Evolutionary conservation across 1,140 invertebrate species (phyloP).

Genomic region (Colletes latitarsis): DNA sequence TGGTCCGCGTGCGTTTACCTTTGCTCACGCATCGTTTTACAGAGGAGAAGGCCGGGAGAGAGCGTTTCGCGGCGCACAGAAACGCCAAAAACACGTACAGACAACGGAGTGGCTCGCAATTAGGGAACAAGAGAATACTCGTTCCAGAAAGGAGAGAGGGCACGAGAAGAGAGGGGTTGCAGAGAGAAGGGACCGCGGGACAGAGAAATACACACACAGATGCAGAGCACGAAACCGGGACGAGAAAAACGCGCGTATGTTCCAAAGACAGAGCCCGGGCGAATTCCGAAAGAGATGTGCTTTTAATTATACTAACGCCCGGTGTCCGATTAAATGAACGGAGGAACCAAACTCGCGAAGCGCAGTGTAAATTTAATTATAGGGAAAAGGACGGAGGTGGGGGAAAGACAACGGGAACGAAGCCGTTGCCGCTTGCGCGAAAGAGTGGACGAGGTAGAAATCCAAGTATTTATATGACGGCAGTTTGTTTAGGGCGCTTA

Average conservation of each 20-base stretch:
- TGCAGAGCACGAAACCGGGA: neutral
- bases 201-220: neutral
- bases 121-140: constrained; percentile 54
- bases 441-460: constrained; percentile 64
- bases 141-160: constrained; percentile 13
- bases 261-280: constrained; percentile 40
- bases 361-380: constrained; percentile 78
- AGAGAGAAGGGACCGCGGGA: neutral
- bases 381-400: constrained; percentile 56
- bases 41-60: neutral
- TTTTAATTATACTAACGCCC: constrained; percentile 77
- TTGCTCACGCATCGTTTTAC: constrained; percentile 44
- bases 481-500: constrained; percentile 75
- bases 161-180: neutral
- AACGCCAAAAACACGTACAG: constrained; percentile 52
- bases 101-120: constrained; percentile 50
- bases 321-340: constrained; percentile 78
- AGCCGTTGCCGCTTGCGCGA: constrained; percentile 38
- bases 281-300: constrained; percentile 76
- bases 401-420: constrained; percentile 37
- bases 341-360: constrained; percentile 69
- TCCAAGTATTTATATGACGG: constrained; percentile 75
- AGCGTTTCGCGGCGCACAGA: neutral
- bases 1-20: neutral
- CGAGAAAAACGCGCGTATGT: neutral